These are phyloP conservation scores for Galago senegalensis DNA, from an alignment of 2,797 vertebrate species.

Conservation along the genomic window DNA sequence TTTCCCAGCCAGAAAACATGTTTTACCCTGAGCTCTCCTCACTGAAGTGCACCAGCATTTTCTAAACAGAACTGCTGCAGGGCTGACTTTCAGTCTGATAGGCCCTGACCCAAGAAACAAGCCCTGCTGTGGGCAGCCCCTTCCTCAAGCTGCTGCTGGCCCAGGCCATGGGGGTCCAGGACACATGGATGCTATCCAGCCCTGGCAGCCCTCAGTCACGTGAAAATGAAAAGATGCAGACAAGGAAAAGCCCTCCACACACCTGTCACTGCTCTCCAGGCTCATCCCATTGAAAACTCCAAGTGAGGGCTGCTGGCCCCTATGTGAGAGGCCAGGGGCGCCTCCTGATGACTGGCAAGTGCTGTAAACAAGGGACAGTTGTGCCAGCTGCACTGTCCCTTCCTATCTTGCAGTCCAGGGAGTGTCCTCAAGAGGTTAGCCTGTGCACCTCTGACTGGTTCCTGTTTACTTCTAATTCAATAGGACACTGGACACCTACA, in stretches of 20 bases:
- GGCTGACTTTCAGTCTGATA: neutral
- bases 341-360: rapidly evolving
- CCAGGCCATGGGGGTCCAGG: neutral
- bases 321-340: neutral
- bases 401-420: neutral
- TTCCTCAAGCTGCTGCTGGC: neutral
- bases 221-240: neutral
- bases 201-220: neutral
- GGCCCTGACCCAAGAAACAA: neutral
- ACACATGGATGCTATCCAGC: rapidly evolving
- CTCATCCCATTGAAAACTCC: too few species aligned
- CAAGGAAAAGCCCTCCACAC: neutral
- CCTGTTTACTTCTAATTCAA: neutral
- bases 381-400: too few species aligned
- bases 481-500: neutral
- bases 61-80: neutral
- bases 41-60: neutral
- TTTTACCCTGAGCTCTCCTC: neutral
- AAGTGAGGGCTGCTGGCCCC: too few species aligned
- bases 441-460: rapidly evolving
- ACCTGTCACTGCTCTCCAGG: neutral
- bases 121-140: neutral
- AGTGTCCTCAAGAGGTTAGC: rapidly evolving
- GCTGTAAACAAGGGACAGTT: rapidly evolving
- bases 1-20: slow-evolving; percentile 52